Evolutionary conservation across 2,888 invertebrate species (phyloP).

Genomic region (Pollenia griseotomentosa): DNA sequence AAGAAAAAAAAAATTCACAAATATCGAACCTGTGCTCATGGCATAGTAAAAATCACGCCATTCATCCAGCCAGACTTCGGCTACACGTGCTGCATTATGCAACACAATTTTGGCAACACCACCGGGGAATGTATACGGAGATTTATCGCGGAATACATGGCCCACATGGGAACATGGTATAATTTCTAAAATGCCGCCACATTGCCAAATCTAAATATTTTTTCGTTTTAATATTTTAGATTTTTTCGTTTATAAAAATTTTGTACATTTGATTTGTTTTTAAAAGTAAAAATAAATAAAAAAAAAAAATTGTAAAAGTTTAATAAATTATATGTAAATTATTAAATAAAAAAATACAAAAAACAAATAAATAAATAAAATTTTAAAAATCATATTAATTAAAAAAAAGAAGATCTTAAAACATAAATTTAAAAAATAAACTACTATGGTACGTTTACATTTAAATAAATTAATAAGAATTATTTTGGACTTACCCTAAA

Average conservation of each 20-base stretch:
- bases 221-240: constrained; percentile 36
- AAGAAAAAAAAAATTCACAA: constrained; percentile 36
- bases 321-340: constrained; percentile 39
- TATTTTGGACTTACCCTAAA: constrained; percentile 83
- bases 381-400: not conserved
- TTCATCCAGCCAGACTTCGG: constrained; percentile 99
- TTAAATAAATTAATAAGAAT: not conserved
- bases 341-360: constrained; percentile 30
- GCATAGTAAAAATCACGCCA: constrained; percentile 99
- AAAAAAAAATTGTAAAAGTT: constrained; percentile 38
- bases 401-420: constrained; percentile 52
- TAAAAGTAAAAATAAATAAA: constrained; percentile 53
- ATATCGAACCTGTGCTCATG: constrained; percentile 96
- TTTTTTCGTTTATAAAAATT: constrained; percentile 62
- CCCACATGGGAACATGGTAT: constrained; percentile 98
- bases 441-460: not conserved
- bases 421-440: constrained; percentile 34
- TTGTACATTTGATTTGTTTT: constrained; percentile 64
- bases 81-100: constrained; percentile 99
- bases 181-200: constrained; percentile 97
- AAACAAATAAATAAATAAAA: not conserved
- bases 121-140: constrained; percentile 99
- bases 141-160: constrained; percentile 98
- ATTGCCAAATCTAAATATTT: constrained; percentile 94
- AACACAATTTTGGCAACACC: constrained; percentile 98